Evolutionary conservation across 1,140 invertebrate genomes (phyloP), one percentile per base, ranked within the genome.

Genomic region (Drosophila mauritiana): DNA sequence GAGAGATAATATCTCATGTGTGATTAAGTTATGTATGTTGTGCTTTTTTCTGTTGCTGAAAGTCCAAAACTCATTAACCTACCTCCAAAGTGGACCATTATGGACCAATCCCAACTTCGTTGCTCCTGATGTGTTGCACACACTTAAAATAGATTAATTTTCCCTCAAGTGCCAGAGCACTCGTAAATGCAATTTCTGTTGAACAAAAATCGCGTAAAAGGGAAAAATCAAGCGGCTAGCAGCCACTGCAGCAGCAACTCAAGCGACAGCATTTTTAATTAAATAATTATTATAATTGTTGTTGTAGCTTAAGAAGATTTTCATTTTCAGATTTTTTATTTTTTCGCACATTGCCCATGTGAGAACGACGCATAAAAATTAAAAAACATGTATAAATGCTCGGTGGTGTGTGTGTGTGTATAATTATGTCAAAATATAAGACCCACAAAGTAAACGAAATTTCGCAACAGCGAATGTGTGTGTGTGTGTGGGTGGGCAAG

Each of bases 251-350:
- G 49, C 31, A 40, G 1, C 42, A 55, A 56, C 64, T 70, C 64
- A 43, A 67, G 72, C 73, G 73, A 67, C 72, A 76, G 72, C 49
- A 73, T 85, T 85, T 85, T 85, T 85, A 85, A 85, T 85, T 80
- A 85, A 85, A 86, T 85, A 86, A 85, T 85, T 84, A 84, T 84
- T 74, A 70, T 86, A 85, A 85, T 86, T 85, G 82, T 84, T 85
- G 77, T 69, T 81, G 81, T 73, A 67, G 82, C 65, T 81, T 73
- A 86, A 85, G 68, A 86, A 81, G 82, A 81, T 86, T 85, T 86
- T 73, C 59, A 62, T 69, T 74, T 85, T 58, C 51, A 65, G 17
- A 34, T 57, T 45, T 48, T 48, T 15, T 48, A 13, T 15, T 59
- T 49, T 37, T 68, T 69, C 64, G 64, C 63, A 69, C 65, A 55